A percentile compares a stretch with the other conserved stretches of the same genome.
phyloP scores from a whole-genome alignment of 2,888 invertebrate species.

The Eilema caniola region DNA sequence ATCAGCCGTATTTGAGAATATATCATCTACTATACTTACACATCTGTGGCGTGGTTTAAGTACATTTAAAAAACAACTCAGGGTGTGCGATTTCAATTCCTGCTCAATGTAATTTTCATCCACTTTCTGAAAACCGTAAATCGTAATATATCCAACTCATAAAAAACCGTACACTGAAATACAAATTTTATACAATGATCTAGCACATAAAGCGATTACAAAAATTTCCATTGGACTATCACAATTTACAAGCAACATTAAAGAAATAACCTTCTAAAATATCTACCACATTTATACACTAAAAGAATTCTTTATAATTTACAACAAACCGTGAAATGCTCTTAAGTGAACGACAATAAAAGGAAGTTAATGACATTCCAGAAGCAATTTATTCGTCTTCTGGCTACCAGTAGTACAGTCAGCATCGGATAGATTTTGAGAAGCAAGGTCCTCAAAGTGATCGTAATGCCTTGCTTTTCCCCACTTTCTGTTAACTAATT shows the following conservation, averaged over 20 bases:
- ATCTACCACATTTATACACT: conserved; percentile 22
- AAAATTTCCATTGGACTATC: conserved; percentile 5
- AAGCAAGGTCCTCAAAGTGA: no score
- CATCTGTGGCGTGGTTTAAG: no score
- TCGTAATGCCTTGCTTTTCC: no score
- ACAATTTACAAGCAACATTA: neutral
- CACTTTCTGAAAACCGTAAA: no score
- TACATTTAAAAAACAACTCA: no score
- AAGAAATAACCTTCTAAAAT: neutral
- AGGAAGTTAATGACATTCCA: conserved; percentile 63
- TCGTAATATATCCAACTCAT: no score
- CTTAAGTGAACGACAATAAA: conserved; percentile 60
- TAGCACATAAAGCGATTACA: neutral
- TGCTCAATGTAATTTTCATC: no score
- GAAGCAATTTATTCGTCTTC: conserved; percentile 60
- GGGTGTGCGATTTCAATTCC: no score
- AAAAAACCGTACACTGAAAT: neutral
- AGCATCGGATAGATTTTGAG: no score
- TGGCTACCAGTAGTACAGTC: conserved; percentile 31
- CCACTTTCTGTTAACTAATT: no score
- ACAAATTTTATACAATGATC: neutral
- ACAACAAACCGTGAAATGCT: conserved; percentile 54
- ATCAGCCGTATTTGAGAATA: no score
- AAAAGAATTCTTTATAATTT: conserved; percentile 32
- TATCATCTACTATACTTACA: no score